Percentiles rank a stretch among this genome's conserved stretches.
Conservation (phyloP, 2,888 invertebrate genomes). For the Bombyx huttoni region DNA sequence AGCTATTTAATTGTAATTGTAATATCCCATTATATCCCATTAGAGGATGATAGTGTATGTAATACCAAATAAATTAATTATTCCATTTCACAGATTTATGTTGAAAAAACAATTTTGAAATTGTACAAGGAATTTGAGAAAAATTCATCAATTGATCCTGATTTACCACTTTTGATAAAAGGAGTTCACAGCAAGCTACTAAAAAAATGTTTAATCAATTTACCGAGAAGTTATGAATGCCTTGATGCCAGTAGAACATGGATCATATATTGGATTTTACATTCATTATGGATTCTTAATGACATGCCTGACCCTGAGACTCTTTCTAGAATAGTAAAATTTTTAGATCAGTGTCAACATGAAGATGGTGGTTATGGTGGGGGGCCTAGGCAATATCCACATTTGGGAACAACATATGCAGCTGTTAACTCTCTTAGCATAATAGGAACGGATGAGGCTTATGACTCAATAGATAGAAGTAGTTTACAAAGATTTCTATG, state of each 20-base stretch:
- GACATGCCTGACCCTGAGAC: constrained; percentile 58
- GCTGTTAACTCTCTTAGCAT: constrained; percentile 94
- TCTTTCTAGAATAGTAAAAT: constrained; percentile 45
- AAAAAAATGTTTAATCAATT: constrained; percentile 75
- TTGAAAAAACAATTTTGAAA: constrained; percentile 45
- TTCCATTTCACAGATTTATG: constrained; percentile 38
- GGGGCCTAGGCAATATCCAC: constrained; percentile 92
- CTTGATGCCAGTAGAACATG: constrained; percentile 97
- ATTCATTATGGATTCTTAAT: constrained; percentile 82
- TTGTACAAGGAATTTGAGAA: constrained; percentile 53
- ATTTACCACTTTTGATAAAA: constrained; percentile 74
- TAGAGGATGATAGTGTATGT: no score
- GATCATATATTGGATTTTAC: constrained; percentile 97
- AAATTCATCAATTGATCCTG: constrained; percentile 56
- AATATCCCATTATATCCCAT: no score
- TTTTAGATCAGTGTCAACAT: constrained; percentile 77
- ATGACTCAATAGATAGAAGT: constrained; percentile 86
- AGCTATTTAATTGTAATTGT: no score
- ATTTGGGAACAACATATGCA: constrained; percentile 97
- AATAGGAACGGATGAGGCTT: constrained; percentile 90
- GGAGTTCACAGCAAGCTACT: constrained; percentile 77
- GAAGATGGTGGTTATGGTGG: constrained; percentile 92
- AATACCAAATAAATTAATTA: no score
- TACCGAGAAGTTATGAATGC: constrained; percentile 82
- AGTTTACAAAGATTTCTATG: constrained; percentile 83